These are phyloP conservation scores for Pelagia noctiluca DNA, from an alignment of 30 jellyfish, hydroid and myxozoan genomes.

Conservation along the genomic window DNA sequence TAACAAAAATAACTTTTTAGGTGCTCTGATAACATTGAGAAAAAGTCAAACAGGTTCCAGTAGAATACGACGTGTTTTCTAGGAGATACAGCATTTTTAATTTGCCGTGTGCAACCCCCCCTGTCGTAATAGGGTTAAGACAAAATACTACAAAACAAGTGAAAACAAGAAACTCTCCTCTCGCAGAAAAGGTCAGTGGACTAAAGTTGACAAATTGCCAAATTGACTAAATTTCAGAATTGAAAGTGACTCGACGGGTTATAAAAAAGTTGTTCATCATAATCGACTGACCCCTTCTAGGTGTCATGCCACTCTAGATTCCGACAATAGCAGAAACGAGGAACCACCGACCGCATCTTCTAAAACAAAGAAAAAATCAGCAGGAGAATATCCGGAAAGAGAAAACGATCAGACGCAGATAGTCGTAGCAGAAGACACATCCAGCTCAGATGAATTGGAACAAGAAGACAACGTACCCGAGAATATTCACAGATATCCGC, in stretches of 20 bases:
- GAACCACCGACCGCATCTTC: no score
- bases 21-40: no score
- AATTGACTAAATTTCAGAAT: conserved; percentile 15
- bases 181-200: conserved; percentile 30
- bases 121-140: no score
- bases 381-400: conserved; percentile 20
- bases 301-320: no score
- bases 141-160: conserved; percentile 18
- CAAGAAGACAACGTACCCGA: conserved; percentile 44
- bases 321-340: no score
- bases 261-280: conserved; percentile 14
- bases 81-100: no score
- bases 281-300: conserved; percentile 21
- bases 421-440: conserved; percentile 32
- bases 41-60: no score
- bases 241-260: conserved; percentile 10
- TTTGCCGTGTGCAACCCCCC: no score
- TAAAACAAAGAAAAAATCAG: no score
- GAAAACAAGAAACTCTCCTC: conserved; percentile 3
- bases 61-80: no score
- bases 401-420: conserved; percentile 25
- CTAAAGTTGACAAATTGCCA: conserved; percentile 17
- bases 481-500: conserved; percentile 50
- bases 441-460: conserved; percentile 58
- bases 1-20: no score